Conservation (phyloP, 2,113 vertebrate species). For the Pandion haliaetus region DNA sequence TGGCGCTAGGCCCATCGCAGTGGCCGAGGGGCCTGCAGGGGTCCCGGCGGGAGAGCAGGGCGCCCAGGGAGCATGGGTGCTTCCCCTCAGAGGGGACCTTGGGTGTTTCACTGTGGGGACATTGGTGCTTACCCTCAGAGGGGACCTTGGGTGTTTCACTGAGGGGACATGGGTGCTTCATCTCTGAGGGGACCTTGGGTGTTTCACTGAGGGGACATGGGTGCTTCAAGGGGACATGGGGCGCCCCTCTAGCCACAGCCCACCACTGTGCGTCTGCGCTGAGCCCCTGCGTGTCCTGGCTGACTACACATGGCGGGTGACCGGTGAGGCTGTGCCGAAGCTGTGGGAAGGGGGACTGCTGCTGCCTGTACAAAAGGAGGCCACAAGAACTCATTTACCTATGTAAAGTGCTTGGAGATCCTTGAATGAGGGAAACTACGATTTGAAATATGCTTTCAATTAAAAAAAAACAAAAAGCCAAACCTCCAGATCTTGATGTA, state of each 20-base stretch:
- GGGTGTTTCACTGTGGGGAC: too few relatives aligned
- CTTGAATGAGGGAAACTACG: background rate
- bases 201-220: background rate
- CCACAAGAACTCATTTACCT: background rate
- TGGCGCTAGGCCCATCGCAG: too few relatives aligned
- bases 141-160: background rate
- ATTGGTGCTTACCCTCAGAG: background rate
- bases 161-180: background rate
- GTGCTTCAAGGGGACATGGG: background rate
- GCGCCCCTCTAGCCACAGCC: background rate
- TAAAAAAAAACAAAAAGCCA: background rate
- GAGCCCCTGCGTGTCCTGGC: fast-evolving
- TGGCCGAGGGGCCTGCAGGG: too few relatives aligned
- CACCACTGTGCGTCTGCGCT: fast-evolving
- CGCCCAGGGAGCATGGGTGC: background rate
- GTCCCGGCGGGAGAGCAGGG: too few relatives aligned
- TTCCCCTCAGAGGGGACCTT: background rate
- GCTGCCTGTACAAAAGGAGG: background rate
- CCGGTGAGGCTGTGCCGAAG: background rate
- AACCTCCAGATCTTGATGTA: slow-evolving; percentile 40
- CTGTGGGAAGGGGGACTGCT: background rate
- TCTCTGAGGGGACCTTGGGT: background rate
- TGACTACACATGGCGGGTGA: fast-evolving
- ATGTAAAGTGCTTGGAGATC: background rate
- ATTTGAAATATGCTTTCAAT: background rate